A percentile compares a stretch with the other conserved stretches of the same genome.
Evolutionary conservation across 2,888 invertebrate species (phyloP).

Genomic region (Synanthedon formicaeformis): DNA sequence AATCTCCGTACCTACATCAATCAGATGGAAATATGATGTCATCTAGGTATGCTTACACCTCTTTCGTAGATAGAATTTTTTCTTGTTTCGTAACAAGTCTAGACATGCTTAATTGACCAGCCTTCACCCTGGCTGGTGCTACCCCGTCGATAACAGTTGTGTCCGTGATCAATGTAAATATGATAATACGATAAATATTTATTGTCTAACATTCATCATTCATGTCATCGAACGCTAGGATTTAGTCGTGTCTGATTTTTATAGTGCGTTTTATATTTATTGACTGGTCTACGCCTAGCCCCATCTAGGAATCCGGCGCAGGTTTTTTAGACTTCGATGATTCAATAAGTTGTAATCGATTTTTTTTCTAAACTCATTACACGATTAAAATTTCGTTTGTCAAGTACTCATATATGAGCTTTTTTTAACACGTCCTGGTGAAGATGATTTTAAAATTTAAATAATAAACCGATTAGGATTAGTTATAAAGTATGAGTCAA

Average conservation of each 20-base stretch:
- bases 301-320: constrained; percentile 31
- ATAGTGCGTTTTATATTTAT: constrained; percentile 35
- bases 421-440: constrained; percentile 3
- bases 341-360: constrained; percentile 25
- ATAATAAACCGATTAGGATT: neutral
- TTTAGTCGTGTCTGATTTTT: constrained; percentile 31
- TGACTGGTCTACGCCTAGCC: constrained; percentile 36
- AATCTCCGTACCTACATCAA: constrained; percentile 20
- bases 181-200: constrained; percentile 50
- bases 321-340: constrained; percentile 34
- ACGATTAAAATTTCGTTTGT: constrained; percentile 10
- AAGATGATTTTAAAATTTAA: neutral
- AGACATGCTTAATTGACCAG: constrained; percentile 32
- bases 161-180: constrained; percentile 34
- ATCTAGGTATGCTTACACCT: constrained; percentile 26
- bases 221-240: constrained; percentile 41
- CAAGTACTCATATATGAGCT: constrained; percentile 2
- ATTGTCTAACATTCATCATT: constrained; percentile 56
- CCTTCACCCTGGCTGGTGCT: constrained; percentile 36
- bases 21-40: constrained; percentile 37
- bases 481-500: neutral
- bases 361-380: constrained; percentile 12
- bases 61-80: constrained; percentile 1
- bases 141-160: constrained; percentile 39
- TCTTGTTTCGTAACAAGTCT: constrained; percentile 24